Evolutionary conservation across 2,113 vertebrate species (phyloP).

Genomic region (Halcyon senegalensis): DNA sequence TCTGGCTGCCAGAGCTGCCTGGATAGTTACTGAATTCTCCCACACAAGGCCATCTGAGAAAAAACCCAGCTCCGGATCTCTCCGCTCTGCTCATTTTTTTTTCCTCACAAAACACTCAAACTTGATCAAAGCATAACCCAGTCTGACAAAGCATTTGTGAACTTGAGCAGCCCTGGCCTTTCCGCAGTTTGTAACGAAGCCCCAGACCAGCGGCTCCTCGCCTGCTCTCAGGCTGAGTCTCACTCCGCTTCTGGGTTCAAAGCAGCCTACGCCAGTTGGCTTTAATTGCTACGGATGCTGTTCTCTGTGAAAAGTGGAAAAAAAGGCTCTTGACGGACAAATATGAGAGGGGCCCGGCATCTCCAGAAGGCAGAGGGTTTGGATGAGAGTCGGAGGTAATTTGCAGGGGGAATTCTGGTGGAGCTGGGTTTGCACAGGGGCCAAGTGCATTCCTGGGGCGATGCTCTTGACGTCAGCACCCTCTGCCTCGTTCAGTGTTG

Average conservation of each 20-base stretch:
- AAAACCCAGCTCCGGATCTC: background rate
- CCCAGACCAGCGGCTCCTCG: fast-evolving
- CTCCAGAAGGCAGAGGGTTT: background rate
- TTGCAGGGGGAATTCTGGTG: background rate
- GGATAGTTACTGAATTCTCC: background rate
- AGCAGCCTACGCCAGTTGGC: background rate
- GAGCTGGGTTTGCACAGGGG: background rate
- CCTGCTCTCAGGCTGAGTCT: background rate
- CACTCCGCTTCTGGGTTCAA: background rate
- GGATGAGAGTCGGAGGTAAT: background rate
- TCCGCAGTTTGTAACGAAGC: background rate
- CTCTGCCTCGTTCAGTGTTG: fast-evolving
- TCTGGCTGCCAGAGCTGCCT: background rate
- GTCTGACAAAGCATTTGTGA: background rate
- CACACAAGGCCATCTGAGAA: background rate
- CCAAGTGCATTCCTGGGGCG: background rate
- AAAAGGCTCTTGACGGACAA: background rate
- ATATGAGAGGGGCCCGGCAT: fast-evolving
- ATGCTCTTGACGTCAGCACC: background rate
- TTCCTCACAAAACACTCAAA: background rate
- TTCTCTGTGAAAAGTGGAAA: background rate
- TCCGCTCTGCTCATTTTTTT: background rate
- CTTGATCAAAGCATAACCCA: background rate
- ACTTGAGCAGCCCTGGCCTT: background rate
- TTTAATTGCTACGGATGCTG: background rate